phyloP scores from a whole-genome alignment of 2,113 vertebrate genomes.

The Chaetodon trifascialis region DNA sequence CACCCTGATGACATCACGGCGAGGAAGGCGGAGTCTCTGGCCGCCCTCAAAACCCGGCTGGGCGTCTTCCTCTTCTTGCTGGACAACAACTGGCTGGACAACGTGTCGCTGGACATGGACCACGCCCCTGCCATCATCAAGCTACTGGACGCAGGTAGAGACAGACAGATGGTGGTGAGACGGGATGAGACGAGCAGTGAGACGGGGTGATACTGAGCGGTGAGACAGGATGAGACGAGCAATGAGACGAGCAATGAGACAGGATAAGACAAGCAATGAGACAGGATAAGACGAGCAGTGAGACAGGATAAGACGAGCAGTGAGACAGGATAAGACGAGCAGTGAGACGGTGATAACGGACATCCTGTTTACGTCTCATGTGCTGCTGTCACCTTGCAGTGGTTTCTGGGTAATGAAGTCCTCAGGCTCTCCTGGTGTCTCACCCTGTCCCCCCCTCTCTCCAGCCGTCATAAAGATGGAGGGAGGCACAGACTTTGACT shows the following conservation, averaged over 20 bases:
- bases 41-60: conserved; percentile 88
- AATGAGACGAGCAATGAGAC: no score
- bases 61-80: conserved; percentile 89
- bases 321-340: no score
- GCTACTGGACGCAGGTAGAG: conserved; percentile 89
- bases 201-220: no score
- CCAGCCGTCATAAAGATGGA: conserved; percentile 96
- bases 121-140: conserved; percentile 89
- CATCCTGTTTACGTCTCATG: no score
- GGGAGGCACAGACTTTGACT: conserved; percentile 90
- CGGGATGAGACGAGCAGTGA: no score
- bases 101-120: conserved; percentile 89
- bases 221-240: no score
- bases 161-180: no score
- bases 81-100: conserved; percentile 89
- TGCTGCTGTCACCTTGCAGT: background rate
- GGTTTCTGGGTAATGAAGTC: conserved; percentile 21
- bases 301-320: no score
- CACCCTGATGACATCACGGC: conserved; percentile 91
- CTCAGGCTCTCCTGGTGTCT: background rate
- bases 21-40: conserved; percentile 87
- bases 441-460: background rate
- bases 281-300: no score
- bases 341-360: no score
- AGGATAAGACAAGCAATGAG: no score